Evolutionary conservation across 92 coral and sea anemone species (phyloP).

Genomic region (Siderastrea siderea): DNA sequence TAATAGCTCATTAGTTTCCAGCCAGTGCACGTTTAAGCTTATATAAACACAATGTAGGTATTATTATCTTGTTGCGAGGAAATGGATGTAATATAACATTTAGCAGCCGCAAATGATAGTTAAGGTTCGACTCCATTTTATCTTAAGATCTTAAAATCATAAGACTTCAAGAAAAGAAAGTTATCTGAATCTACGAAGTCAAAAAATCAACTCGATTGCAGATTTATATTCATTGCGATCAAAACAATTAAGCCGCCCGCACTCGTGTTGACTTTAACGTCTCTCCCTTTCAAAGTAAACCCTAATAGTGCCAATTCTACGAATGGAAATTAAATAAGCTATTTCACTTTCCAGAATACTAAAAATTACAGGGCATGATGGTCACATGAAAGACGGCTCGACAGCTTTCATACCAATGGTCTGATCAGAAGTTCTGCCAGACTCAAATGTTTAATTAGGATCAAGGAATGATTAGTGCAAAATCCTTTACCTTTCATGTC

Average conservation of each 20-base stretch:
- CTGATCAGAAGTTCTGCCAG: neutral
- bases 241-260: neutral
- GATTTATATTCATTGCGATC: neutral
- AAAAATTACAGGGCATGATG: neutral
- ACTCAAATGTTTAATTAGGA: neutral
- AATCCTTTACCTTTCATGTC: conserved; percentile 27
- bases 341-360: neutral
- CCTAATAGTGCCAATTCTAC: neutral
- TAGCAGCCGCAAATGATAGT: neutral
- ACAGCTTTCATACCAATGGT: neutral
- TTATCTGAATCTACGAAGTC: too few relatives aligned
- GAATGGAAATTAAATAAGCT: neutral
- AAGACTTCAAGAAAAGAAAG: neutral
- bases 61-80: neutral
- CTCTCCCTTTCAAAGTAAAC: neutral
- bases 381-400: neutral
- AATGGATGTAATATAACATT: neutral
- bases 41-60: neutral
- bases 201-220: too few relatives aligned
- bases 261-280: neutral
- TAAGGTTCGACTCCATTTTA: neutral
- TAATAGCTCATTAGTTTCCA: neutral
- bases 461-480: too few relatives aligned
- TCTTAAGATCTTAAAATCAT: neutral
- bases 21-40: neutral